phyloP scores from a whole-genome alignment of 2,888 invertebrate genomes.

The Plebejus melissa region DNA sequence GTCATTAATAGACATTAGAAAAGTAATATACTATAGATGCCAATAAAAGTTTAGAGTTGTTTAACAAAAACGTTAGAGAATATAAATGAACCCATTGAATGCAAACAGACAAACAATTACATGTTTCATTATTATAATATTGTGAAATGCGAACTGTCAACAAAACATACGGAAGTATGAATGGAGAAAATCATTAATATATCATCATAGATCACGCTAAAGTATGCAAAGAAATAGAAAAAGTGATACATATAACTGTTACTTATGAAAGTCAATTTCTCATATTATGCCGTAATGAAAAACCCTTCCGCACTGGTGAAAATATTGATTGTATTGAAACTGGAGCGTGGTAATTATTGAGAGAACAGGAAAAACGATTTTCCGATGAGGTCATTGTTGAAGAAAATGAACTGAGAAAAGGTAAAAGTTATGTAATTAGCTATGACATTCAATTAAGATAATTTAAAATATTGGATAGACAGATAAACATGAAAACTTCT shows the following conservation, averaged over 20 bases:
- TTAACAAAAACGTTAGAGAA: background rate
- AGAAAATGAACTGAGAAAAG: background rate
- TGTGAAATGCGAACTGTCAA: background rate
- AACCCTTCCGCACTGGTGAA: background rate
- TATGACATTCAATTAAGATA: no score
- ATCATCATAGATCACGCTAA: background rate
- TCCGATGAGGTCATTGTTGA: background rate
- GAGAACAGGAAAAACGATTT: background rate
- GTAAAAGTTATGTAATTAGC: no score
- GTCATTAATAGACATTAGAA: no score
- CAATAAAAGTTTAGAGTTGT: no score
- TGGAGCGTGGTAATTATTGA: background rate
- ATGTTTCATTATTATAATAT: background rate
- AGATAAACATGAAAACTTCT: no score
- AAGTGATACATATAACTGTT: background rate
- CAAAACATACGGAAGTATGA: background rate
- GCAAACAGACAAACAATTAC: background rate
- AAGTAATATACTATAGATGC: no score
- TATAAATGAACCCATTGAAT: background rate
- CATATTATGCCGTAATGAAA: background rate
- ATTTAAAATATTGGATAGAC: no score
- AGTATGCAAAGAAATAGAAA: background rate
- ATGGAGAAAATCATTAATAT: background rate
- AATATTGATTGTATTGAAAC: background rate
- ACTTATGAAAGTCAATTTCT: background rate